Base-by-base conservation (phyloP, 2,797 vertebrate species). In the Steatocranus sp. region DNA sequence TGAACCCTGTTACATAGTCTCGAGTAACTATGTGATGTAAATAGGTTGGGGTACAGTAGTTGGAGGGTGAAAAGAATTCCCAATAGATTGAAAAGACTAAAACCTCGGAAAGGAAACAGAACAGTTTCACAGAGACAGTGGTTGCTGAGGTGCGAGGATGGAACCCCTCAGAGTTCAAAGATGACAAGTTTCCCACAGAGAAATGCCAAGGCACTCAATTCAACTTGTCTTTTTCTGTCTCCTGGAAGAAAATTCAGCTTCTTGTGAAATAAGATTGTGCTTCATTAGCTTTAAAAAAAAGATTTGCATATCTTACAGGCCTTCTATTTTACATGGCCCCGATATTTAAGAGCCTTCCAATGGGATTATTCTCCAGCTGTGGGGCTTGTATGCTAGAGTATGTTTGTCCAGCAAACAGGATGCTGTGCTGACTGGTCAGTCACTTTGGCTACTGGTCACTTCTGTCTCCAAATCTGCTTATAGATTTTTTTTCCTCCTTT, bases 401-500 rank as follows among this genome's bases (percentile, higher is more conserved):
- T 95, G 93, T 96, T 96, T 96, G 94, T 92, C 89, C 85, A 92
- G 90, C 91, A 96, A 96, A 95, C 92, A 96, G 79, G 66, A 78
- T 85, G 46, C 79, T 66, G 3, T 20, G 23, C 41, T 89, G 5
- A 78, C 91, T 79, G 86, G 93, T 90, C 96, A 94, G 92, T 93
- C 89, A 79, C 82, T 86, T 94, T 86, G 76, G 83, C 79, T 86
- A 78, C 86, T 87, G 93, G 95, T 95, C 96, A 96, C 93, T 95
- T 93, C 92, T 92, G 94, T 95, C 91, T 95, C 95, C 94, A 97
- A 97, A 97, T 97, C 96, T 97, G 95, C 96, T 97, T 97, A 98
- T 96, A 95, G 97, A 97, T 98, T 96, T 97, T 94, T 95, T 97
- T 96, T 95, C 17, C 30, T 61, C 34, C 17, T 34, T 61, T 61